Evolutionary conservation across 1,140 invertebrate genomes (phyloP).

Genomic region (Bradynema listronoti): DNA sequence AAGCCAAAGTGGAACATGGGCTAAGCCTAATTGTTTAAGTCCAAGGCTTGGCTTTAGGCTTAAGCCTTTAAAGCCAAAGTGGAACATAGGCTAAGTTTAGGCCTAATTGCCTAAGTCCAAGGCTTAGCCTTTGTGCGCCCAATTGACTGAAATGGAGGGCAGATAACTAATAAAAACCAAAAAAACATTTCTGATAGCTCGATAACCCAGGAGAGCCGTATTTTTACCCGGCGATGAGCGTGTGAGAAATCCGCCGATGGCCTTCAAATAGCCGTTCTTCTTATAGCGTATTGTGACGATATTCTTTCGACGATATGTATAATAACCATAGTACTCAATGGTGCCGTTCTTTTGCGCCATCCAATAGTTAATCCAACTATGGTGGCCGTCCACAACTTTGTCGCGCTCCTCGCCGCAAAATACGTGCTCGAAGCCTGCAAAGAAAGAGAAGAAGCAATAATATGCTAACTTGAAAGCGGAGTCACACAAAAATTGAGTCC

Average conservation of each 20-base stretch:
- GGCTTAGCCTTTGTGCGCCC: too few species aligned
- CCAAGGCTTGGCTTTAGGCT: too few species aligned
- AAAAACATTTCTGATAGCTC: background rate
- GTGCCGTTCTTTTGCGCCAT: constrained; percentile 60
- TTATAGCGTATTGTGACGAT: constrained; percentile 52
- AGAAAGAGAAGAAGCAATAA: background rate
- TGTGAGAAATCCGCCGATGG: constrained; percentile 45
- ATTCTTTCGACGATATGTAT: constrained; percentile 39
- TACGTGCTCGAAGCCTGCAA: constrained; percentile 60
- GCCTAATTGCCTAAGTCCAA: too few species aligned
- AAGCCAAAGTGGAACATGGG: too few species aligned
- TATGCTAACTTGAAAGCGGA: constrained; percentile 11
- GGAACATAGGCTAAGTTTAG: too few species aligned
- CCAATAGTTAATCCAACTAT: constrained; percentile 63
- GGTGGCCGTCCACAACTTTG: constrained; percentile 59
- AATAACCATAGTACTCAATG: constrained; percentile 62
- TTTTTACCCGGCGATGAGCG: constrained; percentile 45
- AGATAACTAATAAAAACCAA: too few species aligned
- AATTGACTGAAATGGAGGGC: too few species aligned
- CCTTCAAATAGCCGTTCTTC: constrained; percentile 41
- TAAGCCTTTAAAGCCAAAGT: too few species aligned
- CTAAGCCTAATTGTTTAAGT: too few species aligned
- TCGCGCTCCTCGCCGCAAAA: constrained; percentile 61
- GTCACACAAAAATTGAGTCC: constrained; percentile 16
- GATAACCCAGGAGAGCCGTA: too few species aligned